Evolutionary conservation across 92 coral and sea anemone species (phyloP).

Genomic region (Palythoa grandis): DNA sequence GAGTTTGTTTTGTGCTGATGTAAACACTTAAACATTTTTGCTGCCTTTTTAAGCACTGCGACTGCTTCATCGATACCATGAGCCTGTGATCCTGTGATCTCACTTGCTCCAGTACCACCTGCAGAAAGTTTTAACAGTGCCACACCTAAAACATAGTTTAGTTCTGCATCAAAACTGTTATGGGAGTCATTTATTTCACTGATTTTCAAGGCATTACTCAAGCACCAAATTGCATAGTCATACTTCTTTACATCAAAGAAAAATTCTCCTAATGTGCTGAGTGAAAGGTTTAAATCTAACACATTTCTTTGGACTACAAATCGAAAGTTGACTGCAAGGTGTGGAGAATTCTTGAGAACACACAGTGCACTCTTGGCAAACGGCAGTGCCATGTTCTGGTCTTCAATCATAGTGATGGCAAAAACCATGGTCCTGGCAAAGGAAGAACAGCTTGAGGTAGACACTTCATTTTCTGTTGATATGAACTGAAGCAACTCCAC

Average conservation of each 20-base stretch:
- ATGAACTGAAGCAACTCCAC: not conserved
- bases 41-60: slow-evolving; percentile 5
- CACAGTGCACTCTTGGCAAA: slow-evolving; percentile 14
- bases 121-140: not conserved
- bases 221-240: slow-evolving; percentile 22
- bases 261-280: not conserved
- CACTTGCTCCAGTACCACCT: not conserved
- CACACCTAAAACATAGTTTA: not conserved
- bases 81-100: not conserved
- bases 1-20: not conserved
- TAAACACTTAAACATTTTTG: not conserved
- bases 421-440: slow-evolving; percentile 1
- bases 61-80: slow-evolving; percentile 1
- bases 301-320: not conserved
- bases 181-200: not conserved
- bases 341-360: not conserved
- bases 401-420: not conserved
- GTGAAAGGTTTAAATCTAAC: not conserved
- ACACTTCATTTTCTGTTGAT: not conserved
- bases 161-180: not conserved
- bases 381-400: not conserved
- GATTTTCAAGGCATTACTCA: not conserved
- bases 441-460: not conserved
- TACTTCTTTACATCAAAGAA: slow-evolving; percentile 2
- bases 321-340: not conserved